Base-by-base conservation (phyloP, 2,113 vertebrate species). In the Epinephelus moara region DNA sequence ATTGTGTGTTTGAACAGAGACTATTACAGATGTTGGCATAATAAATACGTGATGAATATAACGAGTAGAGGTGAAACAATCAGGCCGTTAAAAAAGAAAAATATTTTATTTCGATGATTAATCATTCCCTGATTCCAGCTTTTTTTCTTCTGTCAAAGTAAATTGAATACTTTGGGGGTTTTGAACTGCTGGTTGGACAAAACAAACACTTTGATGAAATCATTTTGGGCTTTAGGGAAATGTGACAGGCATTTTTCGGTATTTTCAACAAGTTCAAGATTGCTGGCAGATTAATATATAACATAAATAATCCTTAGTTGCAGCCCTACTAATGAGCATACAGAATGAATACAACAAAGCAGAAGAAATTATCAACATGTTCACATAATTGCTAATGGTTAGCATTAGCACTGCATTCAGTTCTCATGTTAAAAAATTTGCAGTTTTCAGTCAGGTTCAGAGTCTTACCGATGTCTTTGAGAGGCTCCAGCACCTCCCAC, bases 401-500 rank as follows among this genome's bases (percentile, higher is more conserved):
- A 69, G 49, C 49, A 53, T 55, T 37, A 69, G 66, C 10, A 33
- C 66, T 21, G 47, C 47, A 19, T 27, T 21, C 23, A 37, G 49
- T 67, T 67, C 17, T 47, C 47, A 14, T 33, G 18, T 49, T 47
- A 7, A 40, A 61, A 9, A 56, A 45, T 0, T 1, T 45, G 42
- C 42, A 23, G 27, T 8, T 25, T 19, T 40, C 12, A 49, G 49
- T 45, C 17, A 17, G 40, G 13, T 52, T 49, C 60, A 23, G 37
- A 52, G 15, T 80, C 96, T 96, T 87, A 99, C 98, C 98, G 23
- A 99, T 97, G 90, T 99, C 98, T 94, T 96, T 97, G 84, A 99
- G 91, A 0, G 98, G 98, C 88, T 99, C 98, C 72, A 97, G 94
- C 18, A 99, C 97, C 80, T 99, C 98, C 97, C 97, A 99, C 92